These are phyloP conservation scores for Hylia prasina DNA, from an alignment of 2,113 vertebrate genomes.

Conservation along the genomic window DNA sequence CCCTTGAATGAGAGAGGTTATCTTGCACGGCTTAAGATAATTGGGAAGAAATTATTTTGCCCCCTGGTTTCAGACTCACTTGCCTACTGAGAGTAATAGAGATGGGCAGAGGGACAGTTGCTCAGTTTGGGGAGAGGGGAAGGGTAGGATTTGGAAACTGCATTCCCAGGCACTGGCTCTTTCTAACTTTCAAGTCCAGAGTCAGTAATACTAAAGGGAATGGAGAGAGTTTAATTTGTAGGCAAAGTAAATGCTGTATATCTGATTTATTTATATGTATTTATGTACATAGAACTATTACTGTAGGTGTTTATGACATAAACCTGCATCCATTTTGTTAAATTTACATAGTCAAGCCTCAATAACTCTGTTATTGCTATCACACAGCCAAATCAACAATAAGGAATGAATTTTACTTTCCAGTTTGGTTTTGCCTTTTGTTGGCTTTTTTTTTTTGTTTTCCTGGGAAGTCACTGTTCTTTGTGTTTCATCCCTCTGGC, in stretches of 20 bases:
- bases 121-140: constrained; percentile 21
- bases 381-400: background rate
- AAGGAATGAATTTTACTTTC: constrained; percentile 18
- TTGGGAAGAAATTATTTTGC: constrained; percentile 76
- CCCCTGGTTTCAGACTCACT: constrained; percentile 59
- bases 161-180: constrained; percentile 3
- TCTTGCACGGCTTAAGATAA: constrained; percentile 69
- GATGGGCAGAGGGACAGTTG: background rate
- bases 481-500: constrained; percentile 23
- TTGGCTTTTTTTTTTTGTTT: background rate
- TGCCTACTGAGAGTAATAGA: constrained; percentile 7
- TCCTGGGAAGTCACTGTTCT: background rate
- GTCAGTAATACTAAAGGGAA: constrained; percentile 18
- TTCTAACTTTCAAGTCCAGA: constrained; percentile 27
- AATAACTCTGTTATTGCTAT: constrained; percentile 27
- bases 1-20: constrained; percentile 70
- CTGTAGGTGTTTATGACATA: background rate
- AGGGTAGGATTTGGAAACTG: constrained; percentile 43
- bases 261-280: background rate
- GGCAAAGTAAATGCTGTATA: background rate
- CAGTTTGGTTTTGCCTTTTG: background rate
- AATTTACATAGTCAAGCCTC: background rate
- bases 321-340: background rate
- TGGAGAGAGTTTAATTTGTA: constrained; percentile 28
- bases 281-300: background rate